Evolutionary conservation across 35 echinoderm and acorn worm genomes (phyloP).

Genomic region (Nesometra sesokonis): DNA sequence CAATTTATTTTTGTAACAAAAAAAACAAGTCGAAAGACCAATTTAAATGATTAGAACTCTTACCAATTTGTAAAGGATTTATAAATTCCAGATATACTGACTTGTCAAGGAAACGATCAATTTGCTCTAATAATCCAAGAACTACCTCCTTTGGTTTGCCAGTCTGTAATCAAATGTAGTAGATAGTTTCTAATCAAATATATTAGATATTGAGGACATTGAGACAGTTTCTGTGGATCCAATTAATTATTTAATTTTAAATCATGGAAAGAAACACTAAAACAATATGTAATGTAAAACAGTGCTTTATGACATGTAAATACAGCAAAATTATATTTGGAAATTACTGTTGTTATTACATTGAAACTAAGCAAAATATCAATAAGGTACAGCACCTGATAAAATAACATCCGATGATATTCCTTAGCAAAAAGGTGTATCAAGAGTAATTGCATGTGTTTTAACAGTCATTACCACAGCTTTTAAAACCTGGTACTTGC

Average conservation of each 20-base stretch:
- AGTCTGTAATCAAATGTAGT: slow-evolving; percentile 14
- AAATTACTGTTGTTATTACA: too few relatives aligned
- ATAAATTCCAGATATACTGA: slow-evolving; percentile 41
- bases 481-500: too few relatives aligned
- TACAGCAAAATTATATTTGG: too few relatives aligned
- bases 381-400: too few relatives aligned
- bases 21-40: too few relatives aligned
- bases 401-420: too few relatives aligned
- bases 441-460: too few relatives aligned
- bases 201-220: not conserved
- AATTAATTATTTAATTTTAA: not conserved
- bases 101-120: slow-evolving; percentile 65
- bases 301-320: not conserved
- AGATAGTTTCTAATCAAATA: not conserved
- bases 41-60: not conserved
- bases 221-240: not conserved
- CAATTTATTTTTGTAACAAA: too few relatives aligned
- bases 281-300: not conserved
- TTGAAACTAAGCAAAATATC: too few relatives aligned
- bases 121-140: slow-evolving; percentile 57
- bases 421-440: too few relatives aligned
- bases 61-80: slow-evolving; percentile 60
- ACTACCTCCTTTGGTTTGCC: slow-evolving; percentile 84
- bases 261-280: not conserved
- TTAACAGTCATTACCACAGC: too few relatives aligned